These are phyloP conservation scores for Operophtera brumata DNA, from an alignment of 2,888 invertebrate genomes.

Conservation along the genomic window DNA sequence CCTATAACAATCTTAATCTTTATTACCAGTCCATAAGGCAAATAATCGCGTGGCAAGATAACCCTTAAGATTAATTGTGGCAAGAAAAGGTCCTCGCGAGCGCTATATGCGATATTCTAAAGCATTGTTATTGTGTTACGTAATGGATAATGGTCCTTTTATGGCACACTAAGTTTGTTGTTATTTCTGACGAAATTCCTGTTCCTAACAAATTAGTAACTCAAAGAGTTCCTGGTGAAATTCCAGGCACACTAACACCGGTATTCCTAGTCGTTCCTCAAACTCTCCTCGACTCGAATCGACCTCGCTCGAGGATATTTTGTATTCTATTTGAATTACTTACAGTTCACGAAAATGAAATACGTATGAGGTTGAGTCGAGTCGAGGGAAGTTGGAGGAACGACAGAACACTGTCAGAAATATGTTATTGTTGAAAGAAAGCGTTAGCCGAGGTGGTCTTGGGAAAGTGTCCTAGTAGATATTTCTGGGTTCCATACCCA, in stretches of 20 bases:
- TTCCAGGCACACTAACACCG: not conserved
- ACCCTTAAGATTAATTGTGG: constrained; percentile 25
- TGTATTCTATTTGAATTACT: too few species aligned
- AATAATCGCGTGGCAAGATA: constrained; percentile 11
- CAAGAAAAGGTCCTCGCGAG: constrained; percentile 30
- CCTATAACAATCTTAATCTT: constrained; percentile 9
- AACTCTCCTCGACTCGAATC: too few species aligned
- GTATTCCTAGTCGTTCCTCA: too few species aligned
- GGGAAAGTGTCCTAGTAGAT: too few species aligned
- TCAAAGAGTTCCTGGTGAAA: not conserved
- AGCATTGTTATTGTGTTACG: constrained; percentile 31
- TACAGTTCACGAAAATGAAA: too few species aligned
- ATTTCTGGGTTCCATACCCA: too few species aligned
- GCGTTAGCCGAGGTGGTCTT: too few species aligned
- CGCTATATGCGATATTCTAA: constrained; percentile 29
- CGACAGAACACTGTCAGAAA: too few species aligned
- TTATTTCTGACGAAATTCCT: constrained; percentile 8
- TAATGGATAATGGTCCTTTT: constrained; percentile 26
- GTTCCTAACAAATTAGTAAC: not conserved
- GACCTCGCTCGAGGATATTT: too few species aligned
- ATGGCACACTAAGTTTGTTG: constrained; percentile 23
- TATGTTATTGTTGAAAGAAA: too few species aligned
- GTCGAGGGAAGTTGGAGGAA: too few species aligned
- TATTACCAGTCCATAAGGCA: constrained; percentile 10
- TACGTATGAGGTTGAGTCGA: too few species aligned